Base-by-base conservation (phyloP, 2,797 vertebrate species). In the Aeoliscus strigatus region DNA sequence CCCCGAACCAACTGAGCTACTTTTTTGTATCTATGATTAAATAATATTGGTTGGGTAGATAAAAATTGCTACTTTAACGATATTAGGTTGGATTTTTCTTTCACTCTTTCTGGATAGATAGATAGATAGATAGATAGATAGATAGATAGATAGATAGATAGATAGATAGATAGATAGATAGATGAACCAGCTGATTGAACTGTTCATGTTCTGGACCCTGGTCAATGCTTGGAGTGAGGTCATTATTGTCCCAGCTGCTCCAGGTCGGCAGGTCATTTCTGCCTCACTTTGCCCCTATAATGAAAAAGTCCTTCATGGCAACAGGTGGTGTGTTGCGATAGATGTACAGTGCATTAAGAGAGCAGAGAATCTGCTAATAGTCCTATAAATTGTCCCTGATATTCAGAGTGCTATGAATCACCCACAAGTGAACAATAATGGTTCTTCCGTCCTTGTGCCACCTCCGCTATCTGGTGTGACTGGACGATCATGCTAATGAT, bases 231-330 rank as follows among this genome's bases (percentile, higher is more conserved):
- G n/a, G 9, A 18, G n/a, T 14, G 36, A 43, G 56, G 50, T 61
- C 51, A 75, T 49, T 6, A 49, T 53, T 51, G 51, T 39, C 47
- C 23, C 11, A 4, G 30, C 17, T 32, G 9, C 10, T 37, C 17
- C 8, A 64, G 57, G 53, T 70, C 12, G 27, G 14, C 26, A 59
- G 57, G 50, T 67, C 33, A 43, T 2, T 4, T 29, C 16, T 13
- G 23, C 51, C 39, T 61, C 50, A 47, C 68, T 73, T 49, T 21
- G 30, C 43, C 34, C 17, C 9, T 52, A 39, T 57, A 61, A 71
- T 52, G 43, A 58, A 14, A 52, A 45, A 11, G 16, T 27, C 33
- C 51, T 66, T 63, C 14, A 56, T 51, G 30, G 39, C 25, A 25
- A 28, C 34, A 26, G 38, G 8, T 3, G 6, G 21, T 36, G 12